Base-by-base conservation (phyloP, 2,113 vertebrate genomes). In the Tinamus guttatus region DNA sequence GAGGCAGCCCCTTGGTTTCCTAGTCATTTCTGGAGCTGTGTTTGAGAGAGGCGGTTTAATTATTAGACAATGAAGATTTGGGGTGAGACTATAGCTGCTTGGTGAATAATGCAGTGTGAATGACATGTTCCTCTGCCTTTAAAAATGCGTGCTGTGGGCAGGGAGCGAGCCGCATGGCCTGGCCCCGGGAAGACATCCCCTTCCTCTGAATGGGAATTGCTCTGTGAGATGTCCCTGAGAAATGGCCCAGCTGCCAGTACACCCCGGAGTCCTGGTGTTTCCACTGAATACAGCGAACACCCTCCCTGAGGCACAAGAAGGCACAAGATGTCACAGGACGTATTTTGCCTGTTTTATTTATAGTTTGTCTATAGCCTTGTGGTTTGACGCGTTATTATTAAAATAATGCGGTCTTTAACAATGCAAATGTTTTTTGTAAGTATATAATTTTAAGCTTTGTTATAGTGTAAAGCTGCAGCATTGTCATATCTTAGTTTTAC, bases 41-140 rank as follows among this genome's bases (percentile, higher is more conserved):
- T 86, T 92, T 82, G 88, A 47, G 45, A 32, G 21, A 82, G 85
- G 87, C 87, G 75, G 45, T 64, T 85, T 87, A 95, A 43, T 95
- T 85, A 95, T 93, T 90, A 95, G 82, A 58, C 84, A 86, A 69
- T 95, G 81, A 94, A 81, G 91, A 58, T 80, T 95, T 94, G 85
- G 83, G 92, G 91, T 93, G 77, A 70, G 71, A 7, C 69, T 87
- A 8, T 45, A 85, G 84, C 88, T 88, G 77, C 81, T 89, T 58
- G 24, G 91, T 96, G 95, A 95, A 94, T 93, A 96, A 96, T 96
- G 74, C 65, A 94, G 36, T 28, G 25, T 74, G 74, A 76, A 82
- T 95, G 91, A 76, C 65, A 63, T 41, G 76, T 84, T 92, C 94
- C 68, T 93, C 47, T 63, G 20, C 88, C 65, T 92, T 95, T 85